Conservation (phyloP, 1,140 invertebrate species). For the Polypedilum vanderplanki region DNA sequence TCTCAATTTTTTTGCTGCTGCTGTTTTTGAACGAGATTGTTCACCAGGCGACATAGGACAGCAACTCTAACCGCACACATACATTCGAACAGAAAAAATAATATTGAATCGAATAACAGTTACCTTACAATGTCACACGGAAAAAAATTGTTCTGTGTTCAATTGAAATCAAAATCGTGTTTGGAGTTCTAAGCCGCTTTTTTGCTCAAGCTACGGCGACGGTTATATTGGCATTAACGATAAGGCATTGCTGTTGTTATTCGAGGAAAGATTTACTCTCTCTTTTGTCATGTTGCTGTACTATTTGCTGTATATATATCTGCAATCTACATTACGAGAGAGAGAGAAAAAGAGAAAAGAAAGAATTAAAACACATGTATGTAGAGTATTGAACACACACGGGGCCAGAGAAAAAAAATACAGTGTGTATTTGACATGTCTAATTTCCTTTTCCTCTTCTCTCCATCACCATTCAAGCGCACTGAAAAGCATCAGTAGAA, state of each 20-base stretch:
- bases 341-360: no score
- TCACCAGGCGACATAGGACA: no score
- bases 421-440: slow-evolving; percentile 27
- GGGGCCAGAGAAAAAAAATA: not conserved
- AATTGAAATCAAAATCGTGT: slow-evolving; percentile 13
- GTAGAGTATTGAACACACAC: not conserved
- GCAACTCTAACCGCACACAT: no score
- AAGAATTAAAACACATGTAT: not conserved
- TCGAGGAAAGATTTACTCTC: slow-evolving; percentile 11
- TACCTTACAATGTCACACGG: slow-evolving; percentile 8
- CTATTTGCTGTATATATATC: not conserved
- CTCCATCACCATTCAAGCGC: slow-evolving; percentile 6
- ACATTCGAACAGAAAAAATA: no score
- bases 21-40: not conserved
- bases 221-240: not conserved
- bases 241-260: slow-evolving; percentile 5
- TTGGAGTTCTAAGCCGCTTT: not conserved
- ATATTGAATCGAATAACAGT: not conserved
- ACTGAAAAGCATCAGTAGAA: not conserved
- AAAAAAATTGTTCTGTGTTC: not conserved
- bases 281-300: not conserved
- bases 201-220: not conserved
- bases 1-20: not conserved
- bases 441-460: slow-evolving; percentile 29
- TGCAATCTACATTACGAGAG: no score